Conservation (phyloP, 92 coral and sea anemone species). For the Zoanthus solanderi region DNA sequence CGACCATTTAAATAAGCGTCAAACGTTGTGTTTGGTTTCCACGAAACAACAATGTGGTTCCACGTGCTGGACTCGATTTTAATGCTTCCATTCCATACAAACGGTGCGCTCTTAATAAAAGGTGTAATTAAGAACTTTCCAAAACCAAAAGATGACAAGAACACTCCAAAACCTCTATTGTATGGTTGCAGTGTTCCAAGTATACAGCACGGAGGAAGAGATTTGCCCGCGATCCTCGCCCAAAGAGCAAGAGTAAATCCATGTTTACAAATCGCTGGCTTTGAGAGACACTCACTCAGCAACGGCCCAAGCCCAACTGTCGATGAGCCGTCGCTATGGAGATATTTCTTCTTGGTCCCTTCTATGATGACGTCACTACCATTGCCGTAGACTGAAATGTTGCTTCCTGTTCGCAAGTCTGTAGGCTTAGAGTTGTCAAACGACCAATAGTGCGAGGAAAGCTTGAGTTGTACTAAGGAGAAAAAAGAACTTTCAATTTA, state of each 20-base stretch:
- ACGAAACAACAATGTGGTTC: constrained; percentile 21
- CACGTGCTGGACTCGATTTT: neutral
- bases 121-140: neutral
- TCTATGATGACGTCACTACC: constrained; percentile 14
- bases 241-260: constrained; percentile 28
- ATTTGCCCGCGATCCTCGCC: neutral
- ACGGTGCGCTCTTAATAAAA: neutral
- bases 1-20: constrained; percentile 6
- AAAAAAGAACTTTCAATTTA: neutral
- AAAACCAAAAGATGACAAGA: neutral
- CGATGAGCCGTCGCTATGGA: constrained; percentile 9
- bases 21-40: neutral
- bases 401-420: constrained; percentile 11
- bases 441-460: constrained; percentile 20
- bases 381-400: constrained; percentile 15
- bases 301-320: constrained; percentile 29
- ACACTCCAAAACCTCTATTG: constrained; percentile 28
- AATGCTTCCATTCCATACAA: constrained; percentile 11
- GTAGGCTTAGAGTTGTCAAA: neutral
- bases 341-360: neutral
- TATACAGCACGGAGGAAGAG: neutral
- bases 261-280: constrained; percentile 21
- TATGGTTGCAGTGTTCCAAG: neutral
- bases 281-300: constrained; percentile 16
- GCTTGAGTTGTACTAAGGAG: constrained; percentile 13